These are phyloP conservation scores for Oscheius onirici DNA, from an alignment of 2,888 invertebrate genomes.

Conservation along the genomic window DNA sequence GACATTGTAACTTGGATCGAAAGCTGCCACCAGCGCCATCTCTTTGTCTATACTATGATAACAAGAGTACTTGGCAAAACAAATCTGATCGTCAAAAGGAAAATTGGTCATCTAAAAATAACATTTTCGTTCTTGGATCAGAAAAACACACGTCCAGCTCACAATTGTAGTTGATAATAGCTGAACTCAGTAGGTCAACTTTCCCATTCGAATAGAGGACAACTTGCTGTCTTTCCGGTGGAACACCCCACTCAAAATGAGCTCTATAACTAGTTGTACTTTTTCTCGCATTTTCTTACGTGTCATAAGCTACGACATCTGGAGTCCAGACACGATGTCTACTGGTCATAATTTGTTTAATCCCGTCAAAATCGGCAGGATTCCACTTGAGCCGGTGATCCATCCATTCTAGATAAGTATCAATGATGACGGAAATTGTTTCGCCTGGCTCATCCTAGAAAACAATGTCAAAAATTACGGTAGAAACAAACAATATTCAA, in stretches of 20 bases:
- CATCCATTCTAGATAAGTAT: slow-evolving; percentile 15
- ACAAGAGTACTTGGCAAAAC: slow-evolving; percentile 10
- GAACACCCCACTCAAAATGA: slow-evolving; percentile 11
- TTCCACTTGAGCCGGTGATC: slow-evolving; percentile 19
- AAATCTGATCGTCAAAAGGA: slow-evolving; percentile 26
- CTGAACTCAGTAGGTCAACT: neutral
- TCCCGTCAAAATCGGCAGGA: neutral
- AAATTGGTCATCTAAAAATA: slow-evolving; percentile 24
- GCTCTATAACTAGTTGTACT: neutral
- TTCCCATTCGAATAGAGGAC: slow-evolving; percentile 11
- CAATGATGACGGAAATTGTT: slow-evolving; percentile 8
- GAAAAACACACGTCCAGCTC: slow-evolving; percentile 16
- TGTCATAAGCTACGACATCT: slow-evolving; percentile 14
- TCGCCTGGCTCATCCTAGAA: slow-evolving; percentile 19
- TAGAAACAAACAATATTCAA: slow-evolving; percentile 6
- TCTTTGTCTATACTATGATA: slow-evolving; percentile 20
- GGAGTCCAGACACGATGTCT: slow-evolving; percentile 23
- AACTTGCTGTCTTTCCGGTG: slow-evolving; percentile 6
- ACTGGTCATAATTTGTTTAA: neutral
- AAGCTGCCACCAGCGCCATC: neutral
- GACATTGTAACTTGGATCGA: neutral
- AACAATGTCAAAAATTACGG: neutral
- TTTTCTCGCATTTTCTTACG: neutral
- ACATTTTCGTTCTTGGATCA: too few relatives aligned
- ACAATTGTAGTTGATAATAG: slow-evolving; percentile 10